These are phyloP conservation scores for Xenops minutus DNA, from an alignment of 2,797 vertebrate genomes.

Conservation along the genomic window DNA sequence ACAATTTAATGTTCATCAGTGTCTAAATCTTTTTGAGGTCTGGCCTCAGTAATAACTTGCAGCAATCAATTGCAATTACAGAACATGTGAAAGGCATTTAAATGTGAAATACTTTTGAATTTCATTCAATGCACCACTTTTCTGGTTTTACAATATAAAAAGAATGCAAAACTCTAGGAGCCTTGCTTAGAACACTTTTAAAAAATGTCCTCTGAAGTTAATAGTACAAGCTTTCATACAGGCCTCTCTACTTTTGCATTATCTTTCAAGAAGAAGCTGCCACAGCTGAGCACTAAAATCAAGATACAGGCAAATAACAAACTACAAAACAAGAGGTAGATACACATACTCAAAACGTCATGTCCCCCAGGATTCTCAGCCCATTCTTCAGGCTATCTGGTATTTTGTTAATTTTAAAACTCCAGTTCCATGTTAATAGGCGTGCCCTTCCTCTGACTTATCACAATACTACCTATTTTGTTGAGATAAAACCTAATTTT, in stretches of 20 bases:
- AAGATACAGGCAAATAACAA: not conserved
- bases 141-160: not conserved
- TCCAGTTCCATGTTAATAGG: not conserved
- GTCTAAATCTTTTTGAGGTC: not conserved
- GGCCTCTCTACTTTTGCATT: accelerated
- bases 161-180: not conserved
- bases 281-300: not conserved
- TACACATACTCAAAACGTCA: not conserved
- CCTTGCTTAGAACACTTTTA: not conserved
- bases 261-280: not conserved
- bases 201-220: not conserved
- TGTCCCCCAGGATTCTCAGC: not conserved
- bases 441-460: not conserved
- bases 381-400: not conserved
- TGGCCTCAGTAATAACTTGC: not conserved
- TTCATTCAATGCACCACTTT: not conserved
- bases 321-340: accelerated
- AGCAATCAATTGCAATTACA: not conserved
- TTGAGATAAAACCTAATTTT: not conserved
- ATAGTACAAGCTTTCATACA: accelerated
- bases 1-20: not conserved
- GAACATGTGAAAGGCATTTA: not conserved
- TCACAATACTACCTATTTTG: not conserved
- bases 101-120: not conserved
- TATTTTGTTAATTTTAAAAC: not conserved